phyloP scores from a whole-genome alignment of 2,797 vertebrate genomes.

The Eutrigla gurnardus region DNA sequence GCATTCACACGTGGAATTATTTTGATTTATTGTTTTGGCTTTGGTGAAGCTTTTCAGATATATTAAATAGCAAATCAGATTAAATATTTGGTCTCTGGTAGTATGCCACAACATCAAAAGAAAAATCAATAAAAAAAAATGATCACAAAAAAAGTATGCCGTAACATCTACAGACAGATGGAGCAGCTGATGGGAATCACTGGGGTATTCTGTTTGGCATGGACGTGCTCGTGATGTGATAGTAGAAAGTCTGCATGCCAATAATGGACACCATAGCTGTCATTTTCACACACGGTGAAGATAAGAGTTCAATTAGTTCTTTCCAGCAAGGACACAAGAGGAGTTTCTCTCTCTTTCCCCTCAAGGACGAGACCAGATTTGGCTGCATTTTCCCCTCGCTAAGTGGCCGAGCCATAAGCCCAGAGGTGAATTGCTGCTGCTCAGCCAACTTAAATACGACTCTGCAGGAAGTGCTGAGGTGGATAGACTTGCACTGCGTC shows the following conservation, averaged over 20 bases:
- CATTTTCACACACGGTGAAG: conserved; percentile 42
- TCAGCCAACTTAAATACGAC: conserved; percentile 66
- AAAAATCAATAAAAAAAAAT: no score
- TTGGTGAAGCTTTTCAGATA: conserved; percentile 20
- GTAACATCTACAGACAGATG: no score
- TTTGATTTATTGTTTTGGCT: conserved; percentile 14
- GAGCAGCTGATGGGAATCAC: conserved; percentile 21
- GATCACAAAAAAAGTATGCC: no score
- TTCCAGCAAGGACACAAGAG: conserved; percentile 45
- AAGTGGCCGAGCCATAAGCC: conserved; percentile 65
- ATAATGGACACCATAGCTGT: conserved; percentile 22
- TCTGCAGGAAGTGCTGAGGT: conserved; percentile 71
- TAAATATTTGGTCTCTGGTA: conserved; percentile 40
- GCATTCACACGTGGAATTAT: conserved; percentile 30
- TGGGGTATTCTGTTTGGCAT: conserved; percentile 11
- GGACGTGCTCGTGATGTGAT: conserved; percentile 16
- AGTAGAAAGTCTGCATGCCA: conserved; percentile 5
- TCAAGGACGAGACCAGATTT: conserved; percentile 65
- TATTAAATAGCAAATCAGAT: conserved; percentile 18
- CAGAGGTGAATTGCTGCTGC: conserved; percentile 69
- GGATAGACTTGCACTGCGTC: conserved; percentile 52
- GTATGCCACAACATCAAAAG: conserved; percentile 18
- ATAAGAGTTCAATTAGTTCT: conserved; percentile 46
- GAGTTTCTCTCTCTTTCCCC: conserved; percentile 38
- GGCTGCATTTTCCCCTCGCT: conserved; percentile 54